Evolutionary conservation across 2,113 vertebrate species (phyloP), one percentile per base, ranked within the genome.

Genomic region (Neofelis nebulosa): DNA sequence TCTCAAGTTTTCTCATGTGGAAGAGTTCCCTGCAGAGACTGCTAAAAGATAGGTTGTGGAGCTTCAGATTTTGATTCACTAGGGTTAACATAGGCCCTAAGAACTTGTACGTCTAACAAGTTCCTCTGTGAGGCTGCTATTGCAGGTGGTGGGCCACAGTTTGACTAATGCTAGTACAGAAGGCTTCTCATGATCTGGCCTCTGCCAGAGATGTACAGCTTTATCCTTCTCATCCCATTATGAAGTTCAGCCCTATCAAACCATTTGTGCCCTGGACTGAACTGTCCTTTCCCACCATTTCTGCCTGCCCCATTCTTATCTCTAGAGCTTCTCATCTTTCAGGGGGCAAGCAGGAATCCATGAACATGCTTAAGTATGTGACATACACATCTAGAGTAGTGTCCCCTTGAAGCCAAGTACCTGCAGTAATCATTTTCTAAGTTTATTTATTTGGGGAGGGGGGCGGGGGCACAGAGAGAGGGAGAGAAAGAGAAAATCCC

Each of bases 381-480:
- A n/a, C 8, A 5, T 27, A 11, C 45, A 55, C 21, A 19, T 68
- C 41, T 15, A 23, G 7, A 61, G 16, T 27, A 50, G 27, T 38
- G 5, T 38, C 18, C 19, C 9, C 33, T 4, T 15, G 14, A 29
- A 57, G 38, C 15, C 31, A 21, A 11, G 0, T 14, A 21, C 0
- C 14, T 78, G 14, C 8, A 25, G 9, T 21, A 5, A 13, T n/a
- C 33, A 74, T 31, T 71, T 21, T 5, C 71, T 55, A 55, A 55
- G 16, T 55, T 55, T 18, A 55, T 18, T 55, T 55, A 55, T 55
- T 55, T 55, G 52, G 52, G 52, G 52, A 15, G 15, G 52, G 15
- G 52, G 52, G 16, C 4, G 4, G 52, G 18, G 52, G 52, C 4
- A 15, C 52, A 55, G 52, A 55, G 15, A 55, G 15, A 16, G 52